Evolutionary conservation across 2,113 vertebrate genomes (phyloP).

Genomic region (Theristicus caerulescens): DNA sequence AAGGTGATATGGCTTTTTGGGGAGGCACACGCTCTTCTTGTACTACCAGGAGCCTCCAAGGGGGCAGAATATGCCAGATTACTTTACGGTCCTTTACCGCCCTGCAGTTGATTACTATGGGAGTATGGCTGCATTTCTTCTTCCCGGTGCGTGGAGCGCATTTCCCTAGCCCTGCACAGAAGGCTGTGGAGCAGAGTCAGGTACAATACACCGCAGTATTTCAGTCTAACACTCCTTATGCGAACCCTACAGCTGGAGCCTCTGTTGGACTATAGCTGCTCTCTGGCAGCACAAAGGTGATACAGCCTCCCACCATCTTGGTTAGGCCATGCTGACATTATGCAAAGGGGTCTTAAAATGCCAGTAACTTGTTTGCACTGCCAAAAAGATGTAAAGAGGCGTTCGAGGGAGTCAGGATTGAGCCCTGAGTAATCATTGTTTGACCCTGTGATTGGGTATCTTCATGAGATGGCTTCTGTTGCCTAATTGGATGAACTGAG

Average conservation of each 20-base stretch:
- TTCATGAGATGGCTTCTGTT: not conserved
- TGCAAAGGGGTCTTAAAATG: not conserved
- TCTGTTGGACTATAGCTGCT: not conserved
- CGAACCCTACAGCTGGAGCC: rapidly evolving
- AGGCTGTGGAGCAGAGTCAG: not conserved
- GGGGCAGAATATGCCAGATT: not conserved
- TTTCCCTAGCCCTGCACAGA: not conserved
- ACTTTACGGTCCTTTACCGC: not conserved
- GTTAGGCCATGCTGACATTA: not conserved
- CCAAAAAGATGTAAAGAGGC: not conserved
- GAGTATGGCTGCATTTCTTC: not conserved
- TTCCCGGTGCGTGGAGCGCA: rapidly evolving
- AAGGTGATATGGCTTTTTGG: rapidly evolving
- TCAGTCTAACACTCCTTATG: not conserved
- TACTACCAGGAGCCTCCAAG: not conserved
- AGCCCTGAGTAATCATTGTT: not conserved
- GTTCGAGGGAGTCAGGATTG: not conserved
- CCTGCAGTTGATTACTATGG: not conserved
- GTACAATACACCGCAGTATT: not conserved
- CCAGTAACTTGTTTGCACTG: not conserved
- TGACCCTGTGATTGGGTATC: not conserved
- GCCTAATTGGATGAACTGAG: conserved; percentile 32
- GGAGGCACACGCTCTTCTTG: not conserved
- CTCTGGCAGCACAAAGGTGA: not conserved
- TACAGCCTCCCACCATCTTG: not conserved